Conservation (phyloP, 1,140 invertebrate species). For the Lethrus apterus region DNA sequence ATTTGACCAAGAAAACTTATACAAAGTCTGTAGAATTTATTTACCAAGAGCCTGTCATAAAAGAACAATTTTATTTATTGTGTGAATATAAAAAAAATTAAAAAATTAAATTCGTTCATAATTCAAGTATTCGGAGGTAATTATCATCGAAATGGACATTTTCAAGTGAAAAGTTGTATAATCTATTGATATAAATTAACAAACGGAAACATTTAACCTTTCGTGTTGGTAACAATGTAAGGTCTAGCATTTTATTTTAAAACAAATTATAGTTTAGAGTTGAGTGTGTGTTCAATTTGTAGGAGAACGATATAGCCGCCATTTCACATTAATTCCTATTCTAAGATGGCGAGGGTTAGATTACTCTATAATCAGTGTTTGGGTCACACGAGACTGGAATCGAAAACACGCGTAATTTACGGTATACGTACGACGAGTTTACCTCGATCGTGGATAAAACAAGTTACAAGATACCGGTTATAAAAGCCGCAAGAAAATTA, state of each 20-base stretch:
- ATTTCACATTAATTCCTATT: conserved; percentile 8
- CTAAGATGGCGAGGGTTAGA: conserved; percentile 13
- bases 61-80: too few species aligned
- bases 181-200: too few species aligned
- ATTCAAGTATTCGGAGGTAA: too few species aligned
- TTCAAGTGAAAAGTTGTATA: too few species aligned
- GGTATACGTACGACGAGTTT: conserved; percentile 7
- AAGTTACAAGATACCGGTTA: conserved; percentile 8
- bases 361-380: conserved; percentile 8
- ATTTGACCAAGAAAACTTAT: too few species aligned
- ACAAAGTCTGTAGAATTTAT: too few species aligned
- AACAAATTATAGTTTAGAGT: conserved; percentile 3
- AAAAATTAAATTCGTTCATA: too few species aligned
- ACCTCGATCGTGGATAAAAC: conserved; percentile 12
- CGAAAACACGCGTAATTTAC: conserved; percentile 8
- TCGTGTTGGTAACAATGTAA: conserved; percentile 2
- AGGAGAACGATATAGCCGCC: conserved; percentile 5
- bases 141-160: too few species aligned
- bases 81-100: too few species aligned
- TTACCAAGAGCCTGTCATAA: too few species aligned
- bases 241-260: not conserved
- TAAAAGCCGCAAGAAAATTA: conserved; percentile 10
- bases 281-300: conserved; percentile 11
- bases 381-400: conserved; percentile 10
- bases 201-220: not conserved